Percentiles rank a stretch among this genome's conserved stretches.
Conservation (phyloP, 1,140 invertebrate species). For the Paracyclopina nana region DNA sequence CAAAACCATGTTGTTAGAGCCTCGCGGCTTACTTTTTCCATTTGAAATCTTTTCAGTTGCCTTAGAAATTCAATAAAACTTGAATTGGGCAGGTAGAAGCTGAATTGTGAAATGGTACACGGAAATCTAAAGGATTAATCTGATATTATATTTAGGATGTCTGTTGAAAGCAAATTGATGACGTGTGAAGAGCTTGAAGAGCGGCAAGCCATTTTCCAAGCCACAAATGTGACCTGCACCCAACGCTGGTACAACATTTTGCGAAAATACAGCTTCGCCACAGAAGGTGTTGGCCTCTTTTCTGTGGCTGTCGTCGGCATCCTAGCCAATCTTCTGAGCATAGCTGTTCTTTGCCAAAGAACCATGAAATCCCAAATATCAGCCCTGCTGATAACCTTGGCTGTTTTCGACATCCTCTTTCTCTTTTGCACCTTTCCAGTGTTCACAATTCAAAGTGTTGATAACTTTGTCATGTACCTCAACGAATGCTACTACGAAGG, state of each 20-base stretch:
- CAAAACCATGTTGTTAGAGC: too few species aligned
- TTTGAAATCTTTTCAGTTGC: too few species aligned
- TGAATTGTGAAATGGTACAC: too few species aligned
- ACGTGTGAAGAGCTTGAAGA: too few species aligned
- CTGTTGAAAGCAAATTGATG: too few species aligned
- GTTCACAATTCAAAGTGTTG: not conserved
- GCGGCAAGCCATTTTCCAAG: too few species aligned
- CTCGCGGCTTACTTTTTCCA: too few species aligned
- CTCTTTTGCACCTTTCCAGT: conserved; percentile 13
- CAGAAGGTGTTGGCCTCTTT: conserved; percentile 11
- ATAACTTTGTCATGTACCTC: not conserved
- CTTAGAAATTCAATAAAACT: too few species aligned
- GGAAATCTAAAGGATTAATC: too few species aligned
- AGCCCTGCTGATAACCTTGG: conserved; percentile 7
- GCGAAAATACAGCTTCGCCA: conserved; percentile 9
- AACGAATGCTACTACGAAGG: conserved; percentile 10
- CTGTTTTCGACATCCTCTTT: conserved; percentile 12
- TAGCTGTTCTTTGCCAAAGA: conserved; percentile 1
- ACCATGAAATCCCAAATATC: conserved; percentile 14
- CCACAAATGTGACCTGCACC: too few species aligned
- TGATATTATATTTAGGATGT: too few species aligned
- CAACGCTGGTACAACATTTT: not conserved
- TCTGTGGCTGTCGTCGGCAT: conserved; percentile 8
- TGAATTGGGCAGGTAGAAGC: too few species aligned
- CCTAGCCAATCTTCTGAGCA: conserved; percentile 4